Conservation (phyloP, 2,797 vertebrate genomes). For the Okamejei kenojei region DNA sequence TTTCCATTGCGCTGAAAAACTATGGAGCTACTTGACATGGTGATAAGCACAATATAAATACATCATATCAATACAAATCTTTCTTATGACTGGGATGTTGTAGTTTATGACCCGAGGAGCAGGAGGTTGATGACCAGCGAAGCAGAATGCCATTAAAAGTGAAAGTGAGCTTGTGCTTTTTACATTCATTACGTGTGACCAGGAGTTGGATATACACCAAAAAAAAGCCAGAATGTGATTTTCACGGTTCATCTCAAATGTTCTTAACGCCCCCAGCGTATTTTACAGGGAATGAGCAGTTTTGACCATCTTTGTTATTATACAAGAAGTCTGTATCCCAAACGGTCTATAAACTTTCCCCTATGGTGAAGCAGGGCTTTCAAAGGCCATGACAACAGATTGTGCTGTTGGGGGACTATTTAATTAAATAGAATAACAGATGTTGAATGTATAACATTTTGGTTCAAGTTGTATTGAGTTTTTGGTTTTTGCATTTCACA, state of each 20-base stretch:
- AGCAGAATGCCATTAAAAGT: not conserved
- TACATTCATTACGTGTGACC: not conserved
- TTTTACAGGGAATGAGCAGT: not conserved
- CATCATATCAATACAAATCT: too few species aligned
- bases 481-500: not conserved
- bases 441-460: slow-evolving; percentile 11
- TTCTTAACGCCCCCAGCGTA: not conserved
- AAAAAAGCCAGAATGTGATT: not conserved
- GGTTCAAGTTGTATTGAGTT: slow-evolving; percentile 11
- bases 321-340: not conserved
- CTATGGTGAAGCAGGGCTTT: not conserved
- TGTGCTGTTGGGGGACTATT: not conserved
- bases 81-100: not conserved
- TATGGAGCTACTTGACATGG: not conserved
- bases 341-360: not conserved
- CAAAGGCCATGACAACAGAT: not conserved
- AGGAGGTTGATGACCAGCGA: not conserved
- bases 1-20: not conserved
- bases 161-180: not conserved
- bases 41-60: not conserved
- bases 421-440: slow-evolving; percentile 15
- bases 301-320: not conserved
- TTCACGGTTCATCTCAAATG: not conserved
- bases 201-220: not conserved
- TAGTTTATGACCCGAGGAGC: not conserved